These are phyloP conservation scores for Esox niger DNA, from an alignment of 2,113 vertebrate species.

Conservation along the genomic window DNA sequence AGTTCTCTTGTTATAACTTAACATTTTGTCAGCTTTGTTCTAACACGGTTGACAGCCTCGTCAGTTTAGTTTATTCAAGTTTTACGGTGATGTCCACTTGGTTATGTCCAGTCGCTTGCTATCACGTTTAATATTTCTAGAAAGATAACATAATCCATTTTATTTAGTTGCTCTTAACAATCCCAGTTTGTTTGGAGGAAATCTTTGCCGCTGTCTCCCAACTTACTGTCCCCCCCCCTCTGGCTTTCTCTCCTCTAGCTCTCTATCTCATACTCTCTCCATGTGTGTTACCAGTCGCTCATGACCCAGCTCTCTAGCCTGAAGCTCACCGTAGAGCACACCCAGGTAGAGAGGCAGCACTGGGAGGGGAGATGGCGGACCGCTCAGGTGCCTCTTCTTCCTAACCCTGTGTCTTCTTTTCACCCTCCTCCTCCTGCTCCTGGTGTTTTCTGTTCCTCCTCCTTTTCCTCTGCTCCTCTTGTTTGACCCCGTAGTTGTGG, in stretches of 20 bases:
- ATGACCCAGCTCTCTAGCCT: conserved; percentile 71
- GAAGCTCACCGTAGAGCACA: conserved; percentile 74
- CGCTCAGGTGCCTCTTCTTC: conserved; percentile 60
- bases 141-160: background rate
- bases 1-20: background rate
- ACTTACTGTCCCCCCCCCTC: conserved; percentile 24
- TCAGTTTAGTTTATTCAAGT: background rate
- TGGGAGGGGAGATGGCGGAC: conserved; percentile 69
- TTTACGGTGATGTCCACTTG: background rate
- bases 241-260: conserved; percentile 57
- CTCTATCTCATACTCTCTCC: conserved; percentile 69
- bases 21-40: background rate
- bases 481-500: conserved; percentile 6
- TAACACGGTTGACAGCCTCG: background rate
- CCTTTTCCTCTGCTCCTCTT: background rate
- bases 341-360: conserved; percentile 73
- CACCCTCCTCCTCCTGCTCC: background rate
- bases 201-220: conserved; percentile 25
- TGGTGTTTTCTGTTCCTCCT: background rate
- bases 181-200: conserved; percentile 7
- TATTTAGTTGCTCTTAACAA: conserved; percentile 9
- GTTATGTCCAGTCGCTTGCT: no score
- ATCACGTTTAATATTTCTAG: background rate
- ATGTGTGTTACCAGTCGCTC: conserved; percentile 68
- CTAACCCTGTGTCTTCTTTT: conserved; percentile 1